Base-by-base conservation (phyloP, 2,113 vertebrate genomes). In the Onychostoma macrolepis region DNA sequence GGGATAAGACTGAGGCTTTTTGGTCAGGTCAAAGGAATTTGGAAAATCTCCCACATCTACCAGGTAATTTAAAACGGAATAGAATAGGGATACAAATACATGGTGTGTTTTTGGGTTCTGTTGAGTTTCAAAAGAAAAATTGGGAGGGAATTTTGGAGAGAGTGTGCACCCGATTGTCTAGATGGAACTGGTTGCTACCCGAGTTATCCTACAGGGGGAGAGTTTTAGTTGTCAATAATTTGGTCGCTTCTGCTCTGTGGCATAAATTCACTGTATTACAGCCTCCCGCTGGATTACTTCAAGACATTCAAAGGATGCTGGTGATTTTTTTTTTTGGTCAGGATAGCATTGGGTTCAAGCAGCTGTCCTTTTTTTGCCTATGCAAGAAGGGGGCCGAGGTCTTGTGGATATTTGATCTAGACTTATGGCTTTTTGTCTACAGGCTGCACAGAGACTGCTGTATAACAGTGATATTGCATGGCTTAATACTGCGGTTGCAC, bases 381-480 rank as follows among this genome's bases (percentile, higher is more conserved):
- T 69, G 26, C 65, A 69, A 17, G 15, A 69, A 33, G 11, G 13
- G 4, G 61, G 65, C 1, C 65, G 33, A 69, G 36, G 36, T 36
- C 36, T 36, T 36, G 36, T 36, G 36, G 36, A 36, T 36, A 36
- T 36, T 36, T 3, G 13, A 67, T 67, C 26, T 30, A 67, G 78
- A 36, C 26, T 36, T 24, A 56, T 80, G 50, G 17, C 50, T 36
- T 36, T 36, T 36, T 3, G 36, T 36, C 36, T 36, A 3, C 36
- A 58, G 36, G 78, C 78, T 80, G 77, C 77, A 11, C 48, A 53
- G 28, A 80, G 50, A 58, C 45, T 80, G 28, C 50, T 56, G 28
- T 58, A 24, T 9, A 58, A 5, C 17, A 30, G 26, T 30, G 63
- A 67, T 30, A 67, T 30, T 30, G 63, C 63, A 28, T 67, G 63